Conservation (phyloP, 2,888 invertebrate species). For the Diaprepes abbreviatus region DNA sequence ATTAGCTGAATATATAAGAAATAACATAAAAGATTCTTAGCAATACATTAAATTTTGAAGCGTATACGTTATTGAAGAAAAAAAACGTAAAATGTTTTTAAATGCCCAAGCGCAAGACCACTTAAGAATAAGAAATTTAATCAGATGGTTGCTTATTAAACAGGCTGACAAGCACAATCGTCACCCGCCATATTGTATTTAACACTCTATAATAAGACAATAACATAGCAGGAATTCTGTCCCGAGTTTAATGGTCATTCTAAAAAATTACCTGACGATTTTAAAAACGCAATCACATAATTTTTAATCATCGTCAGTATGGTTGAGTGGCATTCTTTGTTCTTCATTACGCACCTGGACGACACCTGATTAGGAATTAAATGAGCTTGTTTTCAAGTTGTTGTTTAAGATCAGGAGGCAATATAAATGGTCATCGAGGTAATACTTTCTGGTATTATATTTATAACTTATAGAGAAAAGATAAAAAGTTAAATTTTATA, state of each 20-base stretch:
- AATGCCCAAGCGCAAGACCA: background rate
- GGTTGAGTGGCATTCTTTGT: conserved; percentile 45
- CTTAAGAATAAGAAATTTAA: conserved; percentile 15
- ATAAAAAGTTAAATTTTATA: background rate
- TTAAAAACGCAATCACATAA: conserved; percentile 47
- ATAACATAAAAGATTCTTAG: background rate
- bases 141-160: conserved; percentile 21
- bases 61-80: background rate
- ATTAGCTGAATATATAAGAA: too few relatives aligned
- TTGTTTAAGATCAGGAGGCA: background rate
- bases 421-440: background rate
- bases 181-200: conserved; percentile 31
- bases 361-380: conserved; percentile 47
- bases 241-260: conserved; percentile 25
- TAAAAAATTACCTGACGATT: conserved; percentile 32
- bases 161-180: conserved; percentile 30
- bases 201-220: conserved; percentile 39
- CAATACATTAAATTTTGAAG: background rate
- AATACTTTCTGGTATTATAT: background rate
- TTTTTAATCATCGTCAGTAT: conserved; percentile 41
- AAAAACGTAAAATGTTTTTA: conserved; percentile 1
- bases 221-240: conserved; percentile 40
- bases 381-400: conserved; percentile 32
- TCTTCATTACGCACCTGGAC: conserved; percentile 45
- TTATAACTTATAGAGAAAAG: background rate